Evolutionary conservation across 2,888 invertebrate genomes (phyloP), one percentile per base, ranked within the genome.

Genomic region (Pseudeuparius sepicola): DNA sequence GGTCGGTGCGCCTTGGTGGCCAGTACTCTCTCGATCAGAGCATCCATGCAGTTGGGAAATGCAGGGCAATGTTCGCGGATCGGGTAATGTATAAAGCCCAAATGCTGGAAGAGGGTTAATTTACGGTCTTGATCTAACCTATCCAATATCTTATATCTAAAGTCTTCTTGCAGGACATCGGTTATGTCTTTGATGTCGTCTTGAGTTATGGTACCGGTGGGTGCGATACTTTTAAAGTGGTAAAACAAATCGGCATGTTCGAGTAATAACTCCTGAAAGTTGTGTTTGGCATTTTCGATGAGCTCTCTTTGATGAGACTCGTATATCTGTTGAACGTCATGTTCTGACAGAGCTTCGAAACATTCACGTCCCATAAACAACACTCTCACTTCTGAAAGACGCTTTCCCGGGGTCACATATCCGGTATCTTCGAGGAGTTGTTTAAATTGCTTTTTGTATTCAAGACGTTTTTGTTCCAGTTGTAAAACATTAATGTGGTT

Each of bases 361-460:
- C 92, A 92, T 60, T 93, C 92, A 24, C 92, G 73, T 0, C 93
- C 94, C 82, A 92, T 85, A 56, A 96, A 84, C 37, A 92, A 68
- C 3, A 93, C 87, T 32, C 86, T 69, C 20, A 92, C 89, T 63
- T 94, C 94, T 0, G 83, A 78, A 44, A 94, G 64, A 50, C 84
- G 80, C 63, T 93, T 92, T n/a, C 94, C 94, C 2, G 93, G 90
- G 0, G 90, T 92, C 16, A 94, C 90, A 62, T 93, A 92, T 2
- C 88, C 86, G 1, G 92, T 92, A 61, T 92, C 92, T 60, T 90
- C 88, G 35, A 96, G 68, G 12, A 94, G 69, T 55, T 87, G 81
- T 61, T 89, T 89, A 65, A 96, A 96, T 59, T 93, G 89, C 55
- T 87, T 84, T 60, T 89, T 87, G 81, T 88, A 85, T 63, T 93